Evolutionary conservation across 2,888 invertebrate species (phyloP), one percentile per base, ranked within the genome.

Genomic region (Microctonus aethiopoides): DNA sequence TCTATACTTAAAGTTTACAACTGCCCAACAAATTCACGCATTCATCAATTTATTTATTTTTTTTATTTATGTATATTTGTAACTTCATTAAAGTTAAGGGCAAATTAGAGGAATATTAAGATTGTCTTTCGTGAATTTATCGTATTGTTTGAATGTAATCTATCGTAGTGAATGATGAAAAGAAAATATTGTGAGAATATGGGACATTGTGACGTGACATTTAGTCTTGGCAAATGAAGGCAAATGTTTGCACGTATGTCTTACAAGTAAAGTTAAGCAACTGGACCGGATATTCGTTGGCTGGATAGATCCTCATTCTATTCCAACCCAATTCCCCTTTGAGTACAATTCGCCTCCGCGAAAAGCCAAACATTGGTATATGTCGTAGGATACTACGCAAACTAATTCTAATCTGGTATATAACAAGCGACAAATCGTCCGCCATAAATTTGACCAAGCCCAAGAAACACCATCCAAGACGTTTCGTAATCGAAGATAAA

Each of bases 401-500:
- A 85, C 85, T 86, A 85, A 86, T 86, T 86, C 85, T 84, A 85
- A 86, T 86, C 85, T 84, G 82, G 81, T 71, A 68, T 68, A 64
- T 26, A 75, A 81, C 81, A 81, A 82, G 80, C 84, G 82, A 86
- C 86, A 86, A 86, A 86, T 86, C 84, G 85, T 81, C 79, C 76
- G 78, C 85, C 81, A 85, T 86, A 85, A 86, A 86, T 86, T 69
- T 56, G 57, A 41, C 26, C 26, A 75, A 46, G 77, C 76, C 81
- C 81, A 78, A 82, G 84, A 80, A 84, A 82, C 81, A 72, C 67
- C 73, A 70, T 69, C 81, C 81, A 79, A 81, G 84, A 84, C 84
- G 77, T 79, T 83, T 77, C 81, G 83, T 82, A 86, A 86, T 86
- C 85, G 86, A 85, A 85, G 86, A 85, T 84, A 86, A 86, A 84